A percentile compares a stretch with the other conserved stretches of the same genome.
Conservation (phyloP, 1,140 invertebrate species). For the Micrasema longulum region DNA sequence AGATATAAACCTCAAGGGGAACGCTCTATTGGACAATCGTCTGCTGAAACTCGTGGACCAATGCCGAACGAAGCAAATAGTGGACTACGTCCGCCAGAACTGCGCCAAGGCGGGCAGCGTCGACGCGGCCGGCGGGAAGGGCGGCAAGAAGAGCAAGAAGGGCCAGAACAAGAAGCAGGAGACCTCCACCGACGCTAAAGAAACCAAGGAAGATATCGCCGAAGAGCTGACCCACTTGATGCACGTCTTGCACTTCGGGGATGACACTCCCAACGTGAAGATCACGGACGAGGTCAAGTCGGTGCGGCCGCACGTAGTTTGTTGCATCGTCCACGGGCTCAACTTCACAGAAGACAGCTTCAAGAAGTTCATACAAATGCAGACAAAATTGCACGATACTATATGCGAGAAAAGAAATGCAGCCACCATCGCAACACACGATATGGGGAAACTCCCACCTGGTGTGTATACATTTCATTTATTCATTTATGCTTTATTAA, state of each 20-base stretch:
- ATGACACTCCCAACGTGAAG: conserved; percentile 68
- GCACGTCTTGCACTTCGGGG: conserved; percentile 70
- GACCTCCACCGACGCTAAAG: conserved; percentile 45
- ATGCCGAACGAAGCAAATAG: conserved; percentile 74
- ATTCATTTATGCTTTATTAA: too few relatives aligned
- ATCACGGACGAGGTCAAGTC: conserved; percentile 68
- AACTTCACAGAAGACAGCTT: conserved; percentile 74
- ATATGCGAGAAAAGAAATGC: conserved; percentile 82
- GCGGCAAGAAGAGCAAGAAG: conserved; percentile 64
- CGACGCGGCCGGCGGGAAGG: conserved; percentile 52
- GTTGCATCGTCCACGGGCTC: conserved; percentile 77
- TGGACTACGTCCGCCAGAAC: conserved; percentile 77
- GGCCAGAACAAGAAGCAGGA: conserved; percentile 56
- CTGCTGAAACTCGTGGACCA: conserved; percentile 80
- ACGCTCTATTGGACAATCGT: conserved; percentile 78
- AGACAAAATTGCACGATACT: conserved; percentile 84
- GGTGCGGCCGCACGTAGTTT: conserved; percentile 78
- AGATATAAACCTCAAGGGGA: conserved; percentile 77
- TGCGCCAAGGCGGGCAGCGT: conserved; percentile 65
- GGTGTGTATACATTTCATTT: too few relatives aligned
- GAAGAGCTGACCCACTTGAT: conserved; percentile 56
- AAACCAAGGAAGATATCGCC: conserved; percentile 55
- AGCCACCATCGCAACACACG: conserved; percentile 87
- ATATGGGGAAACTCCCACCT: conserved; percentile 73
- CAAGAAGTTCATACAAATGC: conserved; percentile 84